Percentiles rank a stretch among this genome's conserved stretches.
Conservation (phyloP, 2,888 invertebrate genomes). For the Sarcophaga subvicina region DNA sequence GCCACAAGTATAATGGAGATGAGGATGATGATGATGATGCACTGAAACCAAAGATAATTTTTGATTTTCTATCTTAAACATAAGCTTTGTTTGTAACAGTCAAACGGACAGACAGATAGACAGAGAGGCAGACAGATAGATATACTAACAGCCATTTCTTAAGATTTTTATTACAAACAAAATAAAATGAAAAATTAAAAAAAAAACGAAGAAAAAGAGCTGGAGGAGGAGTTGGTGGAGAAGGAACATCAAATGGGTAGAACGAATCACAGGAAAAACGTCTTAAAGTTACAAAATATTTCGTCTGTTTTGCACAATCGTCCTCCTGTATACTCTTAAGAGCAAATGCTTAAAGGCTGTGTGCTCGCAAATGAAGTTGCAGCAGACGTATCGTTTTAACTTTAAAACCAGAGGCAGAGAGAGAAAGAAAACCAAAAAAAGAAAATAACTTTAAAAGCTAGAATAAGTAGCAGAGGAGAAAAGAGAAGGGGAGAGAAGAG, state of each 20-base stretch:
- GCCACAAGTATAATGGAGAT: conserved; percentile 24
- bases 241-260: conserved; percentile 35
- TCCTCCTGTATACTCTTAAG: neutral
- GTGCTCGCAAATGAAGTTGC: neutral
- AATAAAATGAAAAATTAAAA: neutral
- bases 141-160: no score
- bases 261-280: conserved; percentile 49
- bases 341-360: neutral
- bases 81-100: neutral
- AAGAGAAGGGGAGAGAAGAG: no score
- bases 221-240: neutral
- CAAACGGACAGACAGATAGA: neutral
- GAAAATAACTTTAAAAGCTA: no score
- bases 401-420: neutral
- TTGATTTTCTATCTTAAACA: conserved; percentile 47
- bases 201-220: no score
- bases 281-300: conserved; percentile 17
- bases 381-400: neutral
- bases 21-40: conserved; percentile 23
- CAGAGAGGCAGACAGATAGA: no score
- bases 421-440: no score
- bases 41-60: conserved; percentile 51
- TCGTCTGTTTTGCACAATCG: neutral
- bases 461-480: no score
- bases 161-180: neutral